Evolutionary conservation across 2,113 vertebrate species (phyloP).

Genomic region (Lagenorhynchus albirostris): DNA sequence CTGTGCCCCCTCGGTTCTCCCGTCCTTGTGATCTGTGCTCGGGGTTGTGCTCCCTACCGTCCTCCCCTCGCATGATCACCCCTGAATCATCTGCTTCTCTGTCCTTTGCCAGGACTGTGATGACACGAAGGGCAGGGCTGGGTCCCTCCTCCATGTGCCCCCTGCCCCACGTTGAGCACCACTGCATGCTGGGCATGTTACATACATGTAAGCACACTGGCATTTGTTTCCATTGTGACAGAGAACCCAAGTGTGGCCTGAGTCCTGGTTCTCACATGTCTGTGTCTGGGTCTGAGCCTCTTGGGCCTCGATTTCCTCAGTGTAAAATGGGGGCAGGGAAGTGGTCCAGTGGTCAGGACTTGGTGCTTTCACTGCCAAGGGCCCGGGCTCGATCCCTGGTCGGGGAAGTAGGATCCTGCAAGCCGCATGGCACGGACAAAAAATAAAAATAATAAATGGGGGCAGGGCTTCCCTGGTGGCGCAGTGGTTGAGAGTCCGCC

Average conservation of each 20-base stretch:
- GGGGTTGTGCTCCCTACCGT: background rate
- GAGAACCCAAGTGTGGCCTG: background rate
- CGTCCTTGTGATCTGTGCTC: background rate
- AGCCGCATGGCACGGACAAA: background rate
- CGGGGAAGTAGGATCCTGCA: background rate
- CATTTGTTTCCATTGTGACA: background rate
- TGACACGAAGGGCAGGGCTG: no score
- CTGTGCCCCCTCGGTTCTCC: background rate
- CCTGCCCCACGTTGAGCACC: background rate
- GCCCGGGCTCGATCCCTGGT: background rate
- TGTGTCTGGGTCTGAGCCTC: background rate
- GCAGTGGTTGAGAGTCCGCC: no score
- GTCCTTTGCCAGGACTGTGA: background rate
- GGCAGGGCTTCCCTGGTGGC: background rate
- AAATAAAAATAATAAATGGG: background rate
- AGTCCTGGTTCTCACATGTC: background rate
- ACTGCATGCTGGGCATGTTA: background rate
- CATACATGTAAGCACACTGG: background rate
- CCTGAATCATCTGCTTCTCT: background rate
- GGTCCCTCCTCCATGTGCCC: background rate
- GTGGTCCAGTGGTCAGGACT: background rate
- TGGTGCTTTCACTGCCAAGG: background rate
- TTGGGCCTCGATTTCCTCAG: background rate
- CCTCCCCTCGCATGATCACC: background rate
- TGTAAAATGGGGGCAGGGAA: background rate